Base-by-base conservation (phyloP, 2,797 vertebrate genomes). In the Clamator glandarius region DNA sequence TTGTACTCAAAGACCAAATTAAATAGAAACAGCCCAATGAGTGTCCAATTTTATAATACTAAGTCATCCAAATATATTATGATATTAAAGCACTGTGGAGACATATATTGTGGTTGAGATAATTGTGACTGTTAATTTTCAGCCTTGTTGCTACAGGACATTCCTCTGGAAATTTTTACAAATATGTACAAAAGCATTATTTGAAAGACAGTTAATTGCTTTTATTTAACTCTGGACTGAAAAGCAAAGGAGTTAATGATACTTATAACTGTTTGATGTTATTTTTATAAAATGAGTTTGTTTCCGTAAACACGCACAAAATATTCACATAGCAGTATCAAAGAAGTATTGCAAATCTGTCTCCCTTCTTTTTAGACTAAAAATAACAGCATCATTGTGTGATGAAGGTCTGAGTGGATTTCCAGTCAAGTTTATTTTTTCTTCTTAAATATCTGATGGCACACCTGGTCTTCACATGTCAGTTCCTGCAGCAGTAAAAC, bases 401-500 rank as follows among this genome's bases (percentile, higher is more conserved):
- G 51, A 15, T 26, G 76, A 79, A 87, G 42, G 69, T 83, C 41
- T 48, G 12, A 1, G 35, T 9, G 50, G 33, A 9, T 52, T 94
- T 68, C 69, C 15, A 29, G 6, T 39, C 11, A 7, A 1, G 68
- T 95, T 92, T 84, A 82, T 39, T 96, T 98, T 92, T 98, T 98
- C 98, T 97, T 99, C 98, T 98, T 99, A 92, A 99, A 99, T 76
- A 98, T 97, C 97, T 99, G 99, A 73, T 91, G 97, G 93, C 99
- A 99, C 91, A 99, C 97, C 97, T 99, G 98, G 96, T 99, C 98
- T 36, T 98, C 94, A 52, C 97, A 99, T 1, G 97, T 98, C 97
- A 99, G 97, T 87, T 99, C 99, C 99, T 99, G 87, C 35, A 96
- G 91, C 9, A 59, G 77, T 58, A 93, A 96, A 96, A 97, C 36